phyloP scores from a whole-genome alignment of 2,113 vertebrate genomes.

The Grantiella picta region DNA sequence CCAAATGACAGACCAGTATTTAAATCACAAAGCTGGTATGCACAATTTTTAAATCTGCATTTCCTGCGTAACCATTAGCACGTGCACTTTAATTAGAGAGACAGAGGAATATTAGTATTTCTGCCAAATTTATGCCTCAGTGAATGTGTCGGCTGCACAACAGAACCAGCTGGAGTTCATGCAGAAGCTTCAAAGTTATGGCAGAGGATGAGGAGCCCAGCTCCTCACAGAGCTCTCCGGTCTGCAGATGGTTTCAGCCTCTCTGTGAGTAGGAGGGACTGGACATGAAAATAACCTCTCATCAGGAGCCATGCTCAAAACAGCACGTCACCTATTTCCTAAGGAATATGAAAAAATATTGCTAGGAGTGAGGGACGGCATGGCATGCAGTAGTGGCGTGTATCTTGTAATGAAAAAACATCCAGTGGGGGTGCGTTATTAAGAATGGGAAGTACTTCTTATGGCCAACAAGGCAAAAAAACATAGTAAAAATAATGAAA shows the following conservation, averaged over 20 bases:
- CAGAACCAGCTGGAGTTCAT: not conserved
- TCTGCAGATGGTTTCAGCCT: not conserved
- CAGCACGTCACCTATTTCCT: accelerated
- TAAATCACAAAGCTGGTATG: not conserved
- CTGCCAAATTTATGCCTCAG: not conserved
- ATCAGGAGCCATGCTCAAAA: accelerated
- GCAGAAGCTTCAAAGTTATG: not conserved
- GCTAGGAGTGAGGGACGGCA: accelerated
- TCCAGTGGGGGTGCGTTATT: accelerated
- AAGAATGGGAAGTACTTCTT: not conserved
- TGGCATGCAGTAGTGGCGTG: accelerated
- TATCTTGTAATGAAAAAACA: not conserved
- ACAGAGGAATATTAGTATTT: not conserved
- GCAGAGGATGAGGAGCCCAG: accelerated
- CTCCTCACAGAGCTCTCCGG: accelerated
- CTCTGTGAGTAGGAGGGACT: accelerated
- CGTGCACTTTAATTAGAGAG: not conserved
- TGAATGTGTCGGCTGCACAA: not conserved
- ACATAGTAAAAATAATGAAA: not conserved
- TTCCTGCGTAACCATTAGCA: not conserved
- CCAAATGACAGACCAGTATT: not conserved
- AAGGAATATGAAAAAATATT: not conserved
- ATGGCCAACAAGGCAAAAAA: not conserved
- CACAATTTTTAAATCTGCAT: not conserved
- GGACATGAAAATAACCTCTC: not conserved